A percentile compares a stretch with the other conserved stretches of the same genome.
Conservation (phyloP, 2,888 invertebrate species). For the Drosophila tanythrix region DNA sequence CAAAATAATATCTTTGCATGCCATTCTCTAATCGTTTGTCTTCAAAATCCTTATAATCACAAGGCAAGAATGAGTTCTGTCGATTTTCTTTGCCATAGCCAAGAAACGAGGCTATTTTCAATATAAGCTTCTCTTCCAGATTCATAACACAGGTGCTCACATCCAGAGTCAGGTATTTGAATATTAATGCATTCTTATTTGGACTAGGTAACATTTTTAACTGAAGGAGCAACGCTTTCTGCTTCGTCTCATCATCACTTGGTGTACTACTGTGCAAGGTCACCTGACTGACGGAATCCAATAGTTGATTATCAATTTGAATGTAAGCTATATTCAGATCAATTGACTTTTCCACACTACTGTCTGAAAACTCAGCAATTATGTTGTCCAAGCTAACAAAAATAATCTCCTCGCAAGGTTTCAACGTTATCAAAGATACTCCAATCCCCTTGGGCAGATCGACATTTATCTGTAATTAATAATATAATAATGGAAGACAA, state of each 20-base stretch:
- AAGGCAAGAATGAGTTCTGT: slow-evolving; percentile 89
- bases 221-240: slow-evolving; percentile 91
- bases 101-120: slow-evolving; percentile 89
- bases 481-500: not conserved
- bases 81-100: slow-evolving; percentile 87
- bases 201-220: slow-evolving; percentile 90
- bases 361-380: slow-evolving; percentile 87
- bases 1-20: slow-evolving; percentile 94
- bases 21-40: slow-evolving; percentile 92
- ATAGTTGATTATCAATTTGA: slow-evolving; percentile 95
- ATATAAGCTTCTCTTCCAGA: slow-evolving; percentile 93
- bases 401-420: slow-evolving; percentile 92
- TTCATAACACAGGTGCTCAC: slow-evolving; percentile 93
- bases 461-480: slow-evolving; percentile 86
- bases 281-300: slow-evolving; percentile 93
- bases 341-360: slow-evolving; percentile 86
- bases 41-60: slow-evolving; percentile 91
- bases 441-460: slow-evolving; percentile 88
- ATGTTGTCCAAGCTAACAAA: slow-evolving; percentile 90
- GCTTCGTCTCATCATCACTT: slow-evolving; percentile 83
- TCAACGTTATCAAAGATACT: slow-evolving; percentile 91
- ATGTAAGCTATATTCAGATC: slow-evolving; percentile 91
- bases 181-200: slow-evolving; percentile 93
- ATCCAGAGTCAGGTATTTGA: slow-evolving; percentile 92
- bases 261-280: slow-evolving; percentile 90